Evolutionary conservation across 2,888 invertebrate genomes (phyloP).

Genomic region (Xanthorhoe designata): DNA sequence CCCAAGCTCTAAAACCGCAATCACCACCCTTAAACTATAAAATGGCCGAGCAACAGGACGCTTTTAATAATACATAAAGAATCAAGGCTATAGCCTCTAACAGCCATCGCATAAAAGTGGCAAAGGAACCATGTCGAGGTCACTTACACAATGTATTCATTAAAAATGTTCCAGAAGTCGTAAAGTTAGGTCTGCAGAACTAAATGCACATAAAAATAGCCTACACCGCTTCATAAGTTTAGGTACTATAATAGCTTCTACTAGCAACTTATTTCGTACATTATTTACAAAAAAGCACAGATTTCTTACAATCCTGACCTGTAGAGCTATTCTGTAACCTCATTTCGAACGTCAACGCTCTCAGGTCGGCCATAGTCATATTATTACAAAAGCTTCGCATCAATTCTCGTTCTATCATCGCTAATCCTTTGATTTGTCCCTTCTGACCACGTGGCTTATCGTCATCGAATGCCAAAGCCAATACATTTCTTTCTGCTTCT

Average conservation of each 20-base stretch:
- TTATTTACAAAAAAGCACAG: neutral
- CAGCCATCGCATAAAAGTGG: slow-evolving; percentile 49
- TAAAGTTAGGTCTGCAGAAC: slow-evolving; percentile 10
- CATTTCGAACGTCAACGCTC: too few relatives aligned
- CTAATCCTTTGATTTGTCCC: too few relatives aligned
- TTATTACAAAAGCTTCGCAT: too few relatives aligned
- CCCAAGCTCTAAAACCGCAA: neutral
- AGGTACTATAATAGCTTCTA: neutral
- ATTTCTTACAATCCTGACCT: neutral
- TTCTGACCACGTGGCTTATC: too few relatives aligned
- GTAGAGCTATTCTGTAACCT: too few relatives aligned
- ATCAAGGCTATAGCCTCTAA: slow-evolving; percentile 46
- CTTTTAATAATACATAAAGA: slow-evolving; percentile 40
- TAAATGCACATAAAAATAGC: neutral
- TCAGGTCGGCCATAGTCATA: too few relatives aligned
- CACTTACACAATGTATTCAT: slow-evolving; percentile 41
- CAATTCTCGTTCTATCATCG: too few relatives aligned
- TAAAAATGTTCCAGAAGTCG: slow-evolving; percentile 40
- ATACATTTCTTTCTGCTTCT: too few relatives aligned
- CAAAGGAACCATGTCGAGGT: slow-evolving; percentile 56
- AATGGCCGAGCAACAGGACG: slow-evolving; percentile 18
- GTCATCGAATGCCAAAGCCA: too few relatives aligned
- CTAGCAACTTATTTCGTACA: neutral
- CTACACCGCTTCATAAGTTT: neutral
- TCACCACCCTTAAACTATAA: slow-evolving; percentile 5